These are phyloP conservation scores for Riparia riparia DNA, from an alignment of 2,113 vertebrate genomes.

Conservation along the genomic window DNA sequence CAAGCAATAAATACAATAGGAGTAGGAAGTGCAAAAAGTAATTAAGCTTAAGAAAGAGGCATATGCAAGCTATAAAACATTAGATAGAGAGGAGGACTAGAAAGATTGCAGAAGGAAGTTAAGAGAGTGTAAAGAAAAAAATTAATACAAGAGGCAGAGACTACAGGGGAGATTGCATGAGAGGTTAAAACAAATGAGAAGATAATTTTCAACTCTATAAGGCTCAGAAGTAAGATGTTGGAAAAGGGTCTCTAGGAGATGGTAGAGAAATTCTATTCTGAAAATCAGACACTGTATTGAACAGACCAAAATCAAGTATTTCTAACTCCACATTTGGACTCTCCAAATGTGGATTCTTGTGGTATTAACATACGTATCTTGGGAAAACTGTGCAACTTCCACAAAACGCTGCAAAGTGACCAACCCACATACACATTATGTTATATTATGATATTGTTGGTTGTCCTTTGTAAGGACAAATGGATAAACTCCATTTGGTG, in stretches of 20 bases:
- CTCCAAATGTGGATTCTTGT: background rate
- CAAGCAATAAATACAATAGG: constrained; percentile 59
- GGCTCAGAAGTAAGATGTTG: background rate
- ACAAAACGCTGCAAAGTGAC: background rate
- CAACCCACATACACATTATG: background rate
- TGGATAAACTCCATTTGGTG: background rate
- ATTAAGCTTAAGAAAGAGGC: constrained; percentile 70
- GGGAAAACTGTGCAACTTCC: background rate
- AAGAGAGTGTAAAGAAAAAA: constrained; percentile 59
- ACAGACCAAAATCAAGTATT: background rate
- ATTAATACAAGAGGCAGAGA: constrained; percentile 46
- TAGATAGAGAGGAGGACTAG: constrained; percentile 70
- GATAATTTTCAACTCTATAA: constrained; percentile 6
- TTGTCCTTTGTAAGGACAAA: background rate
- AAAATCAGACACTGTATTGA: background rate
- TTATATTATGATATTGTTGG: background rate
- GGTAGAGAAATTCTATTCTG: background rate
- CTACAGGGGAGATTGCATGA: constrained; percentile 31
- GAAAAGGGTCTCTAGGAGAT: background rate
- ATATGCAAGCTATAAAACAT: constrained; percentile 74
- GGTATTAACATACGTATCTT: background rate
- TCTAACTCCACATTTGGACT: background rate
- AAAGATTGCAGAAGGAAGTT: constrained; percentile 60
- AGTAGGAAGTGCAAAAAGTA: constrained; percentile 54
- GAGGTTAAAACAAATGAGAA: constrained; percentile 43